Evolutionary conservation across 2,797 vertebrate species (phyloP).

Genomic region (Borostomias antarcticus): DNA sequence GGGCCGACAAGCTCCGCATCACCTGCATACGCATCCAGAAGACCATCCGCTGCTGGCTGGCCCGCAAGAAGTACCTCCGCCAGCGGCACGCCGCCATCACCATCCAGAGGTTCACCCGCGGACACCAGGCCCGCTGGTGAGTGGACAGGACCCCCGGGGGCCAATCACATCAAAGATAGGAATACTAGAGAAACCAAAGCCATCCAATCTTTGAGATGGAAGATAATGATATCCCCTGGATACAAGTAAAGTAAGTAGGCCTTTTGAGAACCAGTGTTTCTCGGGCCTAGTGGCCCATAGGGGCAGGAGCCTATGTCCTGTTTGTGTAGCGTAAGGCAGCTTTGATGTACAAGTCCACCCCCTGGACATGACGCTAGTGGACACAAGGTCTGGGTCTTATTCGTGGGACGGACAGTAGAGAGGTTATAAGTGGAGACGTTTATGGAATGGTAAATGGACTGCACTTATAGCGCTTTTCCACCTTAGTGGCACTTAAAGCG

Average conservation of each 20-base stretch:
- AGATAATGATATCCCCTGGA: no score
- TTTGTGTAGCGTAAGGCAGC: no score
- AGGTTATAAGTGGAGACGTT: background rate
- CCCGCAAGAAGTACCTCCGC: conserved; percentile 92
- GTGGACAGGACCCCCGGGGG: conserved; percentile 29
- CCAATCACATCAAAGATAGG: background rate
- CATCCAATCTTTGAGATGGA: background rate
- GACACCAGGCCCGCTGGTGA: conserved; percentile 96
- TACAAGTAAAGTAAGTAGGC: no score
- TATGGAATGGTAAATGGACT: no score
- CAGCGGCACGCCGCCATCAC: conserved; percentile 88
- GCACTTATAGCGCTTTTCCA: no score
- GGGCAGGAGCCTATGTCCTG: no score
- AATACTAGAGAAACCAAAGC: background rate
- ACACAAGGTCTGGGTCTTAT: no score
- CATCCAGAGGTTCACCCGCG: conserved; percentile 92
- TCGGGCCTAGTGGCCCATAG: no score
- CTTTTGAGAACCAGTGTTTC: no score
- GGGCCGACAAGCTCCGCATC: conserved; percentile 92
- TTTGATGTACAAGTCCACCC: no score
- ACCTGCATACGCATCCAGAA: conserved; percentile 99
- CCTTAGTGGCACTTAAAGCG: no score
- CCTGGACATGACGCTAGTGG: no score
- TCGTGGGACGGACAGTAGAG: background rate
- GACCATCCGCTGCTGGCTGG: conserved; percentile 95